Base-by-base conservation (phyloP, 2,888 invertebrate species). In the Meandrusa payeni region DNA sequence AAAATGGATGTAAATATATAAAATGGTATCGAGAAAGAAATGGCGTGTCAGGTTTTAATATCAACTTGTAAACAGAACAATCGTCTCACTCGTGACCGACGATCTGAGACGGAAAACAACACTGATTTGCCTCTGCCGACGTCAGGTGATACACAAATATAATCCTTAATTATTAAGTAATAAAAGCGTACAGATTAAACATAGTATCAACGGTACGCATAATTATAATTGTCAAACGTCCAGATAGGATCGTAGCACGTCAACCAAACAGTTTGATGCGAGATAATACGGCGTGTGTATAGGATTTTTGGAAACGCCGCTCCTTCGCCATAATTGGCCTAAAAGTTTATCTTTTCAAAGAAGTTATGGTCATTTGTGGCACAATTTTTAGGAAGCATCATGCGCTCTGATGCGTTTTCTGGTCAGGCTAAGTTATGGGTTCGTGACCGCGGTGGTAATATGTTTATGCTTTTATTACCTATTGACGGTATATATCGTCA, bases 281-380 rank as follows among this genome's bases (percentile, higher is more conserved):
- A 75, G 82, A 82, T 82, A 80, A 80, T 72, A 68, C 61, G n/a
- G 27, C 31, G 54, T 39, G 52, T 60, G 71, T 74, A 70, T 70
- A 61, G 61, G 69, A 78, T 83, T 83, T 83, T 82, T 78, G 82
- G 81, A 82, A 82, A 79, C 70, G 61, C 80, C 77, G 79, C 78
- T 69, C 57, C 59, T 57, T 68, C 54, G 52, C 75, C 72, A 73
- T 83, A 85, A 85, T 82, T 83, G 85, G 81, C 57, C 60, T 52
- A 67, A 72, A 70, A 69, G 58, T 76, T 83, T 80, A 85, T 81
- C 77, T 80, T 60, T 86, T 83, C 85, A 72, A 62, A 69, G 85
- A 85, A 86, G 56, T 71, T 71, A 72, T 76, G 78, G 78, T 72
- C 78, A 73, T 80, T 83, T 77, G 63, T 66, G 70, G 67, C 60